Evolutionary conservation across 2,888 invertebrate genomes (phyloP), one percentile per base, ranked within the genome.

Genomic region (Tineola bisselliella): DNA sequence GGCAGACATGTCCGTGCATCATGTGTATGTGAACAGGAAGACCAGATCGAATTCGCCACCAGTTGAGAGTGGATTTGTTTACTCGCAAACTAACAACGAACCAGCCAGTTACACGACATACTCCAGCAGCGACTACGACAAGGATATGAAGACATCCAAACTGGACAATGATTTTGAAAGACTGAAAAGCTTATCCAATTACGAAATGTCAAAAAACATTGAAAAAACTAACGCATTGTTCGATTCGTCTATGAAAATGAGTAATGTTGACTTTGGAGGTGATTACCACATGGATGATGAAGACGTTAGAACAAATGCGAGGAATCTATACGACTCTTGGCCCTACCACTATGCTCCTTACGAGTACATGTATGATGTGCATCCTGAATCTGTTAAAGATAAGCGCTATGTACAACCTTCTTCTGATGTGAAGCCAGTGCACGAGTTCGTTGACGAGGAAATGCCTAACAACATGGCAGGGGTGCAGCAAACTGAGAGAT

Each of bases 271-370:
- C 13, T 67, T 69, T 12, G 62, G 63, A 13, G 64, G 65, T 8
- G 69, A 74, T 10, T 79, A 75, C 61, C 73, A 70, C 17, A 64
- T 70, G 6, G 81, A 84, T 57, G 76, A 79, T 38, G 76, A 83
- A 52, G 82, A 84, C 61, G 62, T 83, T 4, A 74, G 77, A 64
- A 76, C 74, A 1, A 77, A 74, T 64, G 71, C 74, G 12, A 70
- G 71, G 64, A 72, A 65, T 57, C 61, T 69, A 8, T 78, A 76
- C 44, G 74, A 77, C 30, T 70, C 64, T 59, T 80, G 79, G 79
- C 83, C 84, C 0, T 76, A 75, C 61, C 73, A 73, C 44, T 77
- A 77, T 64, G 72, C 76, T 59, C 75, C 79, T 0, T 78, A 78
- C 59, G 79, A 80, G 61, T 79, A 77, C 65, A 68, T 38, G 69